phyloP scores from a whole-genome alignment of 2,888 invertebrate genomes.

The Ophion obscuratus region DNA sequence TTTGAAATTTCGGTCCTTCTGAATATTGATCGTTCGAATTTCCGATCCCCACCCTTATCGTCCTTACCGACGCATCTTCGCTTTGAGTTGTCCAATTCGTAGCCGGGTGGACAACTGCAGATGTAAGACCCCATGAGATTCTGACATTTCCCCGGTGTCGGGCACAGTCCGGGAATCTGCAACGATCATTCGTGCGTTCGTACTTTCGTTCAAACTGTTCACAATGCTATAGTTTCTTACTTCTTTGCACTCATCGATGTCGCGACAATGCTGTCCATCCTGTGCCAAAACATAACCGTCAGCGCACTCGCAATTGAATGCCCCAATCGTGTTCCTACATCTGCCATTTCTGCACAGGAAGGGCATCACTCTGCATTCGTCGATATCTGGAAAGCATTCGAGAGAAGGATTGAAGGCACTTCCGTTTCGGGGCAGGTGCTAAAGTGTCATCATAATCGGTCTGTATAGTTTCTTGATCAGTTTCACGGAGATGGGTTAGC shows the following conservation, averaged over 20 bases:
- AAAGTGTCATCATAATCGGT: background rate
- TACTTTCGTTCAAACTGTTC: background rate
- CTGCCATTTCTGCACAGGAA: conserved; percentile 94
- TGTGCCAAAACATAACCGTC: conserved; percentile 90
- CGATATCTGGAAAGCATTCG: conserved; percentile 86
- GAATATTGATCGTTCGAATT: no score
- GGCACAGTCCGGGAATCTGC: conserved; percentile 86
- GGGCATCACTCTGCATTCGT: conserved; percentile 93
- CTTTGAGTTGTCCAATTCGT: conserved; percentile 88
- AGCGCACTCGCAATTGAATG: conserved; percentile 93
- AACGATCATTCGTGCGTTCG: conserved; percentile 60
- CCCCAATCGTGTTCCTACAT: conserved; percentile 92
- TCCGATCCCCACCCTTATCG: background rate
- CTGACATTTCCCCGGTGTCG: conserved; percentile 88
- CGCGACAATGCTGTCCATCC: conserved; percentile 92
- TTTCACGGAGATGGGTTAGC: background rate
- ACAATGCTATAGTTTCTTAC: conserved; percentile 78
- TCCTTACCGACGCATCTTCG: conserved; percentile 85
- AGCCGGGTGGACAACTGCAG: conserved; percentile 93
- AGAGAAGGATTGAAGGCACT: background rate
- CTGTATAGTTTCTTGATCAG: background rate
- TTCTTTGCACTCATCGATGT: conserved; percentile 91
- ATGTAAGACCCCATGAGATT: conserved; percentile 89
- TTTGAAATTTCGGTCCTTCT: no score
- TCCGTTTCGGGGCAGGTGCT: background rate